Evolutionary conservation across 2,113 vertebrate species (phyloP), one percentile per base, ranked within the genome.

Genomic region (Cepphus grylle): DNA sequence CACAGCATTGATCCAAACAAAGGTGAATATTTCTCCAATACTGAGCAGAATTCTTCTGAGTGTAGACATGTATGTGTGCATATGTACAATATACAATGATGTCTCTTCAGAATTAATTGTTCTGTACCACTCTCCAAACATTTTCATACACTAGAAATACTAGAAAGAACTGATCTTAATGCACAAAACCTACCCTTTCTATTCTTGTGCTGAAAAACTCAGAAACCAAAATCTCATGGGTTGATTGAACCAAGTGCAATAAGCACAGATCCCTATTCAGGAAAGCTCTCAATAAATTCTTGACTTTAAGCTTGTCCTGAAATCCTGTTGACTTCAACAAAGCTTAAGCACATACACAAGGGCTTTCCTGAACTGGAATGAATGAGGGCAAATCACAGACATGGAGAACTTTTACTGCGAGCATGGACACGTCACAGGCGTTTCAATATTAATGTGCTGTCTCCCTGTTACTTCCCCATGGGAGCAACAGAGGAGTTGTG

Each of bases 11-110:
- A 92, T 96, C 95, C 96, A 94, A 87, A 97, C 92, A 88, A 94
- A 89, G 62, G 96, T 97, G 98, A 98, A 97, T 95, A 96, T 95
- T 84, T 95, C 96, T 94, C 97, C 90, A 81, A 96, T 94, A 65
- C 5, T 52, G 72, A 96, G 94, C 87, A 92, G 43, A 56, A 53
- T 90, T 95, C 49, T 97, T 97, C 94, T 96, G 95, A 97, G 88
- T 22, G 38, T 86, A 95, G 96, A 93, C 92, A 67, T 56, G 69
- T 93, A 69, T 84, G 66, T 97, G 47, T 62, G 53, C 89, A 62
- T 73, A 80, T 90, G 70, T 93, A 85, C 93, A 79, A 94, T 61
- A 88, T 87, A 91, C 87, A 72, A 9, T 53, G 85, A 83, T 81
- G 83, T 96, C 95, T 97, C 94, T 97, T 96, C 87, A 78, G 94